phyloP scores from a whole-genome alignment of 2,888 invertebrate species.

The Xestia sexstrigata region DNA sequence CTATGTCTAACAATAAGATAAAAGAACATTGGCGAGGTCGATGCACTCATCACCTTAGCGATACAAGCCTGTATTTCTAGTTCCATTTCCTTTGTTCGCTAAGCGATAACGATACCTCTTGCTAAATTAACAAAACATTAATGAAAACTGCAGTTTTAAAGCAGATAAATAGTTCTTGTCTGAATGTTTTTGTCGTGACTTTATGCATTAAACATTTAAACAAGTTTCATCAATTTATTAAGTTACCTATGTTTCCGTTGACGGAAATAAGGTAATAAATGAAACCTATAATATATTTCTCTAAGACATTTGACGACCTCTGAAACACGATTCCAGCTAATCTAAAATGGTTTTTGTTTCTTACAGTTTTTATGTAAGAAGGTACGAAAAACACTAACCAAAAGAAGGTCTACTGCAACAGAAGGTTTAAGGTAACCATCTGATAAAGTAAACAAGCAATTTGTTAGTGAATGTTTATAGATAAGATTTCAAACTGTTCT shows the following conservation, averaged over 20 bases:
- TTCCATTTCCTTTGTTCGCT: slow-evolving; percentile 77
- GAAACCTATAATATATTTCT: not conserved
- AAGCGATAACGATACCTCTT: slow-evolving; percentile 65
- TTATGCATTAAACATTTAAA: slow-evolving; percentile 23
- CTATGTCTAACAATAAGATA: slow-evolving; percentile 47
- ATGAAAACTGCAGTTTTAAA: slow-evolving; percentile 46
- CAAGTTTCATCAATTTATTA: slow-evolving; percentile 29
- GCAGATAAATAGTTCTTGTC: slow-evolving; percentile 20
- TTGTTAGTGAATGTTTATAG: slow-evolving; percentile 65
- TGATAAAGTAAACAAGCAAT: slow-evolving; percentile 58
- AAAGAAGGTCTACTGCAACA: slow-evolving; percentile 8
- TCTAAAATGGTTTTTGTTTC: not conserved
- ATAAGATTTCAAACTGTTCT: slow-evolving; percentile 69
- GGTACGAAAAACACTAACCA: slow-evolving; percentile 16
- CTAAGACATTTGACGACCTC: not conserved
- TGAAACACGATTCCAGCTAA: not conserved
- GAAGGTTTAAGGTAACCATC: slow-evolving; percentile 26
- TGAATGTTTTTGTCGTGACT: not conserved
- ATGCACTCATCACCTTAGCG: slow-evolving; percentile 73
- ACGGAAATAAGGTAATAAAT: slow-evolving; percentile 23
- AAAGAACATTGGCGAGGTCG: slow-evolving; percentile 68
- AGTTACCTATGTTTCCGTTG: slow-evolving; percentile 22
- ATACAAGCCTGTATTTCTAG: slow-evolving; percentile 76
- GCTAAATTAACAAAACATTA: slow-evolving; percentile 48
- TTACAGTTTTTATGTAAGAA: not conserved